Evolutionary conservation across 2,113 vertebrate genomes (phyloP).

Genomic region (Psittacula cyanocephala): DNA sequence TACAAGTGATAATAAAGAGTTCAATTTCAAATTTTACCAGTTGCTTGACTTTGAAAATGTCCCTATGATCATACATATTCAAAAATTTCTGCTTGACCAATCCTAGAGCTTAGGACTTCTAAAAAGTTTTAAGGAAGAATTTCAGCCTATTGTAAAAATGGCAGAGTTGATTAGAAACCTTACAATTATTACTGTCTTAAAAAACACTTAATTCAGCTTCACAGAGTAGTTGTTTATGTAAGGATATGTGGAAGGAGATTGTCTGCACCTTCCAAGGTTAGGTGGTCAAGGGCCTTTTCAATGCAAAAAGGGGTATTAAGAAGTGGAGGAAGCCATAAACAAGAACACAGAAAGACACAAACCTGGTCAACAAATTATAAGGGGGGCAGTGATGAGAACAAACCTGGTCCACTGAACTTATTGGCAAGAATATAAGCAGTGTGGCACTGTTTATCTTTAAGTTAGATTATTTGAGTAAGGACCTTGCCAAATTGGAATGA

Average conservation of each 20-base stretch:
- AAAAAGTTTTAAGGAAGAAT: neutral
- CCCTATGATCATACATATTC: neutral
- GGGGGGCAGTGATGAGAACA: neutral
- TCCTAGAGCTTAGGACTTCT: neutral
- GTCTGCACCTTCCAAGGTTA: neutral
- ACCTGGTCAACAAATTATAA: neutral
- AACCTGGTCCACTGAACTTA: neutral
- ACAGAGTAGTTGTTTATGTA: neutral
- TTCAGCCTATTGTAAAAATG: neutral
- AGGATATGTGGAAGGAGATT: neutral
- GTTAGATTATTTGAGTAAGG: neutral
- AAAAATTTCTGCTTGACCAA: neutral
- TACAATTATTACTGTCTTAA: neutral
- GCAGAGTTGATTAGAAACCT: neutral
- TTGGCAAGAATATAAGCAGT: neutral
- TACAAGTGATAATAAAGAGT: conserved; percentile 14
- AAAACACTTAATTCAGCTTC: neutral
- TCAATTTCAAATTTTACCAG: conserved; percentile 15
- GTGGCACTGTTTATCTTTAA: neutral
- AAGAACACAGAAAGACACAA: neutral
- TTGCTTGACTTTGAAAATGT: conserved; percentile 31
- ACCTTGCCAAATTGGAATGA: neutral
- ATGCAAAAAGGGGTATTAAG: neutral
- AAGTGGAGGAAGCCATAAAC: neutral
- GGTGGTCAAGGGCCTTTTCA: neutral